phyloP scores from a whole-genome alignment of 2,888 invertebrate species.

The Rhabditoides inermis region DNA sequence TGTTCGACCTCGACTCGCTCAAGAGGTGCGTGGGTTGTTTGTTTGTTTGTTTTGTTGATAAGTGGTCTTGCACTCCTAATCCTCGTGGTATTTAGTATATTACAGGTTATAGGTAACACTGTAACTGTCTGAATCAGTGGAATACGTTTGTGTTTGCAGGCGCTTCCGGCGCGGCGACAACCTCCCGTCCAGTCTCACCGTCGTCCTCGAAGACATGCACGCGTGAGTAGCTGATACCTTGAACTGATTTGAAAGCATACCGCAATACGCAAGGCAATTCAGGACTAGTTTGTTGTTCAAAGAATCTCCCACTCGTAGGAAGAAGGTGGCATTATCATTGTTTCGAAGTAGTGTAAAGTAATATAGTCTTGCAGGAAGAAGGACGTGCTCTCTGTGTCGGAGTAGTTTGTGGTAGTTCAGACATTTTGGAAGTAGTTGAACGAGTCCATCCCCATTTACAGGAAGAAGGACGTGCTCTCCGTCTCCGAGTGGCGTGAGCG shows the following conservation, averaged over 20 bases:
- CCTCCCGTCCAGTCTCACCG: conserved; percentile 34
- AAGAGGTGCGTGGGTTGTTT: conserved; percentile 13
- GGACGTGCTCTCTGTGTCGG: no score
- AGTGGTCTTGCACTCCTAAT: not conserved
- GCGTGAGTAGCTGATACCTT: no score
- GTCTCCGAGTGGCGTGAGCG: conserved; percentile 22
- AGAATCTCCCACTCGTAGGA: no score
- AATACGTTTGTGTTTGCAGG: not conserved
- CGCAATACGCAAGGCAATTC: no score
- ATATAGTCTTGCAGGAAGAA: conserved; percentile 22
- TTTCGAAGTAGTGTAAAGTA: no score
- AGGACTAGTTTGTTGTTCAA: no score
- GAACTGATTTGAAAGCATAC: no score
- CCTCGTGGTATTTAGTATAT: not conserved
- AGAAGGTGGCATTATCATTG: no score
- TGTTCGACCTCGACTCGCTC: conserved; percentile 25
- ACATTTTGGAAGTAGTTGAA: no score
- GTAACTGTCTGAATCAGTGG: conserved; percentile 1
- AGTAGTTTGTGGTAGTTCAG: no score
- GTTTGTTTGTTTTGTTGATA: not conserved
- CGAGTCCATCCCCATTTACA: no score
- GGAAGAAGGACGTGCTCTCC: conserved; percentile 17
- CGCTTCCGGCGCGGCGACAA: conserved; percentile 36
- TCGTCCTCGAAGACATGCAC: conserved; percentile 34
- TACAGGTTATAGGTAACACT: not conserved